Percentiles rank a stretch among this genome's conserved stretches.
phyloP scores from a whole-genome alignment of 1,140 invertebrate genomes.

The Trinorchestia longiramus region DNA sequence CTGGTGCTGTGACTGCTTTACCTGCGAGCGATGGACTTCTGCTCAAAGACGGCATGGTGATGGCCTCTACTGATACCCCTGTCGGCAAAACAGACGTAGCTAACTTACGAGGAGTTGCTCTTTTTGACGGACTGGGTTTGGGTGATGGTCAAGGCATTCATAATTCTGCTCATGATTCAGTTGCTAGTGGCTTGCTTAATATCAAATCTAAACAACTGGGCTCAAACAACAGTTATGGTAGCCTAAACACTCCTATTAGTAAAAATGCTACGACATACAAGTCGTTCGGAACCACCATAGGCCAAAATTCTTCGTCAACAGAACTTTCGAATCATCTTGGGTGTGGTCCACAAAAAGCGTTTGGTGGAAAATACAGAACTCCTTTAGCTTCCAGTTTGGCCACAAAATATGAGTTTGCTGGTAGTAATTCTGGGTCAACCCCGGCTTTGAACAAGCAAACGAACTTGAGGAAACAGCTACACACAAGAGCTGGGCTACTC shows the following conservation, averaged over 20 bases:
- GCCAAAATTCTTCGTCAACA: background rate
- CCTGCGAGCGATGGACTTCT: background rate
- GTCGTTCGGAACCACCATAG: background rate
- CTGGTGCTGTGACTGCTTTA: background rate
- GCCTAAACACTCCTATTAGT: background rate
- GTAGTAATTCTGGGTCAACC: background rate
- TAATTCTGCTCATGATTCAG: background rate
- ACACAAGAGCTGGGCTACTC: background rate
- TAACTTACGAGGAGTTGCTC: background rate
- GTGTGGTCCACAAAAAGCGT: background rate
- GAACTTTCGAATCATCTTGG: background rate
- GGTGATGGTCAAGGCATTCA: background rate
- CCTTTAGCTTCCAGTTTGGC: background rate
- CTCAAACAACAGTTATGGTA: background rate
- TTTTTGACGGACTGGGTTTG: background rate
- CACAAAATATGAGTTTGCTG: background rate
- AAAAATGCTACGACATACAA: background rate
- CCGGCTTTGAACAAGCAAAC: background rate
- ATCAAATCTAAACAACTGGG: slow-evolving; percentile 6
- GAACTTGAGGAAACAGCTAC: background rate
- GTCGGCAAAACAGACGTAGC: background rate
- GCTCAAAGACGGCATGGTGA: background rate
- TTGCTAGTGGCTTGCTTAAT: background rate
- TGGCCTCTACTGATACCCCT: background rate
- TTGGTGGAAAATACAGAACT: background rate